Evolutionary conservation across 2,113 vertebrate genomes (phyloP), one percentile per base, ranked within the genome.

Genomic region (Apistogramma diplotaenia): DNA sequence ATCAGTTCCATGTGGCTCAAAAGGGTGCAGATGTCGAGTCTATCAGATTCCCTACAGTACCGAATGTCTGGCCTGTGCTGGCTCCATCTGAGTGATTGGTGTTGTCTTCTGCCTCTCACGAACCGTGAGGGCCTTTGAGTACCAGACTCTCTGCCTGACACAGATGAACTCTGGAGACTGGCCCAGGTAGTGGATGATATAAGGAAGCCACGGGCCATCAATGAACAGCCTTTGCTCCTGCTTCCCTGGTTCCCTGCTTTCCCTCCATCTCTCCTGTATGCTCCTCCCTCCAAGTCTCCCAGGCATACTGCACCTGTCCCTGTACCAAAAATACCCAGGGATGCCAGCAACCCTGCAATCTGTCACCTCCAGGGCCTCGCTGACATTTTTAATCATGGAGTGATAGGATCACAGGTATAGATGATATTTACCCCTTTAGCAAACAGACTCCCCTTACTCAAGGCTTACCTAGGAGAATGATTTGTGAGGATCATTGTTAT

Each of bases 341-440:
- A 94, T 85, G 90, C 87, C 83, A 91, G 88, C 82, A 89, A 91
- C 87, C 77, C 87, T 82, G 83, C 93, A 94, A 94, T 94, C 93
- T 93, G 91, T 95, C 95, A 94, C 91, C 92, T 91, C 84, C 78
- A 90, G 90, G 92, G 89, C 85, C 85, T 88, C 13, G 10, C 91
- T 93, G 94, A 93, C 89, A 91, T 94, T 93, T 94, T 93, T 93
- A 95, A 95, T 95, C 93, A 93, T 91, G 91, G 82, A 90, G 86
- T 82, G 87, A 93, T 93, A 92, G 89, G 86, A 94, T 92, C 88
- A 85, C 85, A 83, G 82, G 75, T 87, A 91, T 83, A 76, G 85
- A 88, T 40, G 84, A 88, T 92, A 93, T 93, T 94, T 91, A 88
- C 90, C 91, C 88, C 84, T 75, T 84, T 87, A 90, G 89, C 89